These are phyloP conservation scores for Trachelus stipa DNA, from an alignment of 2,888 invertebrate species.

Conservation along the genomic window DNA sequence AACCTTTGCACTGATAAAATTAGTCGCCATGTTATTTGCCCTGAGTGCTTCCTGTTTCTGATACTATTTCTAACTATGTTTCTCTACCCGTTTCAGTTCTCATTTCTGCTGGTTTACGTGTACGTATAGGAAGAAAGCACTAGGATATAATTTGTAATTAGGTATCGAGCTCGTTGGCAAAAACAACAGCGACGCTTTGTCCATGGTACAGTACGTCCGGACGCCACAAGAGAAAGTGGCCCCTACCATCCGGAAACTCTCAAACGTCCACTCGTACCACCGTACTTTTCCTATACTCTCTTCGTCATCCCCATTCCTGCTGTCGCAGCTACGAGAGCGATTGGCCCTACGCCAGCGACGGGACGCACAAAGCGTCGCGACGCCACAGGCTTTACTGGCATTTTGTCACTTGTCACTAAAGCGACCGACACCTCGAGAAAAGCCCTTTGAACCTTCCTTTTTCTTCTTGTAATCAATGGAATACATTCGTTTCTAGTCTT, in stretches of 20 bases:
- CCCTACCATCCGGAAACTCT: no score
- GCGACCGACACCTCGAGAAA: conserved; percentile 20
- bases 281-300: neutral
- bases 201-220: no score
- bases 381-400: conserved; percentile 21
- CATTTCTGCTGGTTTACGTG: no score
- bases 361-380: conserved; percentile 32
- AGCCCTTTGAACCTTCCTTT: conserved; percentile 3
- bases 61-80: no score
- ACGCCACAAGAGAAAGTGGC: no score
- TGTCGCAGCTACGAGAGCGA: conserved; percentile 25
- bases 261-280: neutral
- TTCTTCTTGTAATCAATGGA: conserved; percentile 11
- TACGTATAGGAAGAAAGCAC: conserved; percentile 3
- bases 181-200: conserved; percentile 27
- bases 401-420: conserved; percentile 40
- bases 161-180: conserved; percentile 32
- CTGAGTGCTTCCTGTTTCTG: no score
- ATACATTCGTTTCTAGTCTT: neutral
- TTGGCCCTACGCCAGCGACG: conserved; percentile 42
- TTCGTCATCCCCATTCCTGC: neutral
- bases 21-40: no score
- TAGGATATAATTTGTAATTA: conserved; percentile 44
- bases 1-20: no score
- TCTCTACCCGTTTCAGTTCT: no score